Percentiles rank a stretch among this genome's conserved stretches.
Evolutionary conservation across 2,888 invertebrate species (phyloP).

Genomic region (Acheta domesticus): DNA sequence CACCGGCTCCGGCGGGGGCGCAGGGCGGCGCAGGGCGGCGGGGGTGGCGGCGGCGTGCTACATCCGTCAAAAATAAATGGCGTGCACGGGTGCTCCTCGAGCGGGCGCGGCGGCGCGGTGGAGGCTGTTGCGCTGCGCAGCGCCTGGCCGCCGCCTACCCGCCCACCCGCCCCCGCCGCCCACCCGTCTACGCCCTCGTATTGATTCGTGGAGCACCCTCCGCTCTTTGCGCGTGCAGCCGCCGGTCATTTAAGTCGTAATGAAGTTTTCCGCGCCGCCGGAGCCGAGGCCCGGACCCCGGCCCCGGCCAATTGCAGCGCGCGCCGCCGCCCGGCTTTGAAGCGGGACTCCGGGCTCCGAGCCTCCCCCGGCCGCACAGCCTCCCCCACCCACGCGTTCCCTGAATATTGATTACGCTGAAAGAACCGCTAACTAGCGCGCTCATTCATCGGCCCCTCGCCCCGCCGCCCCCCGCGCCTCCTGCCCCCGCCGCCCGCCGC

Average conservation of each 20-base stretch:
- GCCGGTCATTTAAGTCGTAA: slow-evolving; percentile 18
- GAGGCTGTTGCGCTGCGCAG: not conserved
- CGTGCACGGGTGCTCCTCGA: not conserved
- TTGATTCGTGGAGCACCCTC: slow-evolving; percentile 18
- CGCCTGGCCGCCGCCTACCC: not conserved
- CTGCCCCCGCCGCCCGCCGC: not conserved
- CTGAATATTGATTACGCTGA: slow-evolving; percentile 9
- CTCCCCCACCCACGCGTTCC: not conserved
- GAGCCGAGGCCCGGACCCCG: not conserved
- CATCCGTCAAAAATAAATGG: slow-evolving; percentile 6
- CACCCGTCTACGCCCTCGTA: not conserved
- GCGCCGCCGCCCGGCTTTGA: slow-evolving; percentile 18
- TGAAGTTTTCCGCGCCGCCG: slow-evolving; percentile 18
- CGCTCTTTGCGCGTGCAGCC: not conserved
- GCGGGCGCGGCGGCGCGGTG: not conserved
- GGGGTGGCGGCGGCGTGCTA: not conserved
- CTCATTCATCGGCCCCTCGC: slow-evolving; percentile 8
- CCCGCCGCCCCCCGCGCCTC: not conserved
- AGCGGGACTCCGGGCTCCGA: not conserved
- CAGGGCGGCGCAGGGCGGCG: not conserved
- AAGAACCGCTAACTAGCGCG: slow-evolving; percentile 18
- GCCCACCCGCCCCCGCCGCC: not conserved
- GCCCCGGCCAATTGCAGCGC: not conserved
- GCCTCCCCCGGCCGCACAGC: not conserved
- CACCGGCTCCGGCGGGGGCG: not conserved